Conservation (phyloP, 1,140 invertebrate species). For the Chrysopa pallens region DNA sequence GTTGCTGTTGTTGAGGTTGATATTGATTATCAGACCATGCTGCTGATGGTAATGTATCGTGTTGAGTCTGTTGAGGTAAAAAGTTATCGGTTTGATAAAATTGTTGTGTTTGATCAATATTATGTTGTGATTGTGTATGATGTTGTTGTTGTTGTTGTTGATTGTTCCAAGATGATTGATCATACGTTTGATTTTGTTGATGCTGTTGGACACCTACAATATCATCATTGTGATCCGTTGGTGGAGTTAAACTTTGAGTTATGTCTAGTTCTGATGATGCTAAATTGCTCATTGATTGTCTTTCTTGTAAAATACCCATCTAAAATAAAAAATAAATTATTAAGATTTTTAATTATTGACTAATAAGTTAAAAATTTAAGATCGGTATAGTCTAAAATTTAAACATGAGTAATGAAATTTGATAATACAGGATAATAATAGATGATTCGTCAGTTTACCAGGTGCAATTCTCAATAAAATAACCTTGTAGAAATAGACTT, state of each 20-base stretch:
- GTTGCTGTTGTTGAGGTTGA: constrained; percentile 8
- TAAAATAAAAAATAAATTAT: too few species aligned
- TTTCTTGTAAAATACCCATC: constrained; percentile 21
- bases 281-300: constrained; percentile 16
- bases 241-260: background rate
- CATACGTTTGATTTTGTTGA: background rate
- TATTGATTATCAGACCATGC: constrained; percentile 1
- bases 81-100: background rate
- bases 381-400: too few species aligned
- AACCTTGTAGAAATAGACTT: too few species aligned
- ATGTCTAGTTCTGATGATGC: background rate
- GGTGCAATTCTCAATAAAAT: too few species aligned
- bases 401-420: too few species aligned
- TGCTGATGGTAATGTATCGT: constrained; percentile 20
- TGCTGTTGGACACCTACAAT: constrained; percentile 2
- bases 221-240: constrained; percentile 7
- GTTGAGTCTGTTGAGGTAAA: constrained; percentile 1
- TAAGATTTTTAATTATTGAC: too few species aligned
- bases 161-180: constrained; percentile 2
- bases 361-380: too few species aligned
- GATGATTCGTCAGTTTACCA: too few species aligned
- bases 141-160: constrained; percentile 7
- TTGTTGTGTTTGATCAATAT: constrained; percentile 3
- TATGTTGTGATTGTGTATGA: constrained; percentile 5
- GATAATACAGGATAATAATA: too few species aligned